Conservation (phyloP, 1,140 invertebrate genomes). For the Belonocnema kinseyi region DNA sequence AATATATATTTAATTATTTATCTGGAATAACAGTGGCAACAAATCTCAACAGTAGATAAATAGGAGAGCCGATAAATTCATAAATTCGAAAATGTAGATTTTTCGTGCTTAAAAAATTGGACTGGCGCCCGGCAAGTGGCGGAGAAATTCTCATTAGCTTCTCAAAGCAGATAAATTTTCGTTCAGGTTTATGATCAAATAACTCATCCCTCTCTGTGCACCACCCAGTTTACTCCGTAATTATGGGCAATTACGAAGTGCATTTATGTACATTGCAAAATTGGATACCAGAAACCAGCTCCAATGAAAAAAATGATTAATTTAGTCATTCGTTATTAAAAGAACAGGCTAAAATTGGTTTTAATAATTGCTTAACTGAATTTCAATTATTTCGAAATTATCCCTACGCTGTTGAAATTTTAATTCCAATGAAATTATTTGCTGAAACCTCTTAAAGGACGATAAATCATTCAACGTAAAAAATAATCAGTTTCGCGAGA, state of each 20-base stretch:
- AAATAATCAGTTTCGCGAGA: constrained; percentile 27
- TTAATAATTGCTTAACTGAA: not conserved
- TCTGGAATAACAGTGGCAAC: too few relatives aligned
- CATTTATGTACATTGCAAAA: constrained; percentile 25
- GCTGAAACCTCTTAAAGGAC: constrained; percentile 11
- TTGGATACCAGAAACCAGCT: not conserved
- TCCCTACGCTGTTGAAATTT: not conserved
- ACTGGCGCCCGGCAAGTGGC: constrained; percentile 18
- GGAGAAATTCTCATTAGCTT: constrained; percentile 24
- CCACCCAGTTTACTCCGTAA: constrained; percentile 24
- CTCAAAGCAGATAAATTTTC: constrained; percentile 21
- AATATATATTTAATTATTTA: too few relatives aligned
- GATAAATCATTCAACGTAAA: constrained; percentile 3
- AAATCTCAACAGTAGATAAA: not conserved
- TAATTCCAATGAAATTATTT: constrained; percentile 23
- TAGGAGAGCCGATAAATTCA: not conserved
- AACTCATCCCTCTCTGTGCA: constrained; percentile 17
- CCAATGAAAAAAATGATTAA: too few relatives aligned
- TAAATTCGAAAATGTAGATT: not conserved
- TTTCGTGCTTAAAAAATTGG: not conserved
- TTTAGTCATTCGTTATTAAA: too few relatives aligned
- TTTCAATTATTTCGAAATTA: constrained; percentile 4
- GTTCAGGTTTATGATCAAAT: constrained; percentile 17
- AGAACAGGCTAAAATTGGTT: too few relatives aligned
- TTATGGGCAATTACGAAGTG: constrained; percentile 26